phyloP scores from a whole-genome alignment of 2,113 vertebrate species.

The Ictalurus punctatus region DNA sequence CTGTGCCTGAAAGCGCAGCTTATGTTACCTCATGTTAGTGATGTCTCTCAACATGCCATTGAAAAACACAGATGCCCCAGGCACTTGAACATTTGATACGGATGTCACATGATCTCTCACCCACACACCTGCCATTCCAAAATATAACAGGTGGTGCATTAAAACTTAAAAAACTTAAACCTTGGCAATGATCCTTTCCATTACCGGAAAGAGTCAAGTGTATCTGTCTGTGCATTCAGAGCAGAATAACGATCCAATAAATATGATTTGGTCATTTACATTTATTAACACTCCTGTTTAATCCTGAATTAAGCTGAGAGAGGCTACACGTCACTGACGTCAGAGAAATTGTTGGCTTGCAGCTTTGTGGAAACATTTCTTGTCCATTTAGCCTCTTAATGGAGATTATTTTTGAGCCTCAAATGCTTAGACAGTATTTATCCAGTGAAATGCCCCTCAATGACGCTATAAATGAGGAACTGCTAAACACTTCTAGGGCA shows the following conservation, averaged over 20 bases:
- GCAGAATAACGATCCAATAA: constrained; percentile 6
- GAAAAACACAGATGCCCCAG: background rate
- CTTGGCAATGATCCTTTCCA: constrained; percentile 3
- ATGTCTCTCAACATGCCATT: background rate
- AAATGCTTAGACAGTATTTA: constrained; percentile 36
- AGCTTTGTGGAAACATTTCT: background rate
- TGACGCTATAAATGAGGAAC: background rate
- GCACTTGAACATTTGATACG: constrained; percentile 10
- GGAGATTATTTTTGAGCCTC: constrained; percentile 43
- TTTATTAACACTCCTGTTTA: constrained; percentile 27
- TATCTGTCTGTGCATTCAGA: background rate
- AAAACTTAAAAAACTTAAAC: constrained; percentile 19
- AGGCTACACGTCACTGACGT: constrained; percentile 30
- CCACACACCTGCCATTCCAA: background rate
- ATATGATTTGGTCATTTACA: constrained; percentile 27
- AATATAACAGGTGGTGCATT: constrained; percentile 13
- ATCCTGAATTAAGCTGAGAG: constrained; percentile 10
- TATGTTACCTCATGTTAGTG: background rate
- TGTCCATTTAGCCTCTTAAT: constrained; percentile 26
- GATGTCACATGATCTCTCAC: background rate
- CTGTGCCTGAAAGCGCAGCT: background rate
- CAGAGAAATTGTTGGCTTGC: constrained; percentile 6
- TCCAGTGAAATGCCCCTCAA: background rate
- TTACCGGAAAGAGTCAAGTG: background rate
- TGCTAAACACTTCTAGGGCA: background rate